A percentile compares a stretch with the other conserved stretches of the same genome.
Evolutionary conservation across 2,888 invertebrate species (phyloP).

Genomic region (Epirrhoe alternata): DNA sequence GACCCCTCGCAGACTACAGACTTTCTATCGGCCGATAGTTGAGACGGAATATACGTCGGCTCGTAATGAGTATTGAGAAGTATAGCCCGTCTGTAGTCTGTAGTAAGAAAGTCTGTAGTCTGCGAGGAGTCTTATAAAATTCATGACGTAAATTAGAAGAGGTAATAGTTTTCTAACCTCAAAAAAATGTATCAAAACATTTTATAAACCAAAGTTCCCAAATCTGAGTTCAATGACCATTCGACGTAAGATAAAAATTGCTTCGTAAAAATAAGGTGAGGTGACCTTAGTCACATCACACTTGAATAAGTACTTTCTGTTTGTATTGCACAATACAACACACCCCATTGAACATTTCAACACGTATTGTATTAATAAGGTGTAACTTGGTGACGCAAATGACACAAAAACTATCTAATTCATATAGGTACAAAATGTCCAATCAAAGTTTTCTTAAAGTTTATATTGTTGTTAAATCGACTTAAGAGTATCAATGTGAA

Average conservation of each 20-base stretch:
- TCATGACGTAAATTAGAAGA: too few relatives aligned
- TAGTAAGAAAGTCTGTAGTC: too few relatives aligned
- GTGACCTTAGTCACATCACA: not conserved
- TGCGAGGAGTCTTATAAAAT: too few relatives aligned
- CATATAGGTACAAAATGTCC: not conserved
- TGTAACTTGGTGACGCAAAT: conserved; percentile 29
- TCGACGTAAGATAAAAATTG: not conserved
- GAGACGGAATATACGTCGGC: too few relatives aligned
- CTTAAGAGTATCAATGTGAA: too few relatives aligned
- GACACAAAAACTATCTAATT: conserved; percentile 29
- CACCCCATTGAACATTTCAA: conserved; percentile 23
- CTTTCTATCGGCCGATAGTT: too few relatives aligned
- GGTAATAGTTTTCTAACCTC: not conserved
- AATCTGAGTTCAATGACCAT: not conserved
- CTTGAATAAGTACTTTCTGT: not conserved
- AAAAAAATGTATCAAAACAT: not conserved
- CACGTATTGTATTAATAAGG: conserved; percentile 20
- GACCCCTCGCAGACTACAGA: too few relatives aligned
- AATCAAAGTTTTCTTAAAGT: too few relatives aligned
- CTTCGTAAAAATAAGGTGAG: not conserved
- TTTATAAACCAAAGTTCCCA: not conserved
- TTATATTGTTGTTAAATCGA: too few relatives aligned
- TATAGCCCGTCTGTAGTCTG: too few relatives aligned
- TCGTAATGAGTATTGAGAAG: too few relatives aligned
- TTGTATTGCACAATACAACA: conserved; percentile 21